phyloP scores from a whole-genome alignment of 2,113 vertebrate species.

The Acanthisitta chloris region DNA sequence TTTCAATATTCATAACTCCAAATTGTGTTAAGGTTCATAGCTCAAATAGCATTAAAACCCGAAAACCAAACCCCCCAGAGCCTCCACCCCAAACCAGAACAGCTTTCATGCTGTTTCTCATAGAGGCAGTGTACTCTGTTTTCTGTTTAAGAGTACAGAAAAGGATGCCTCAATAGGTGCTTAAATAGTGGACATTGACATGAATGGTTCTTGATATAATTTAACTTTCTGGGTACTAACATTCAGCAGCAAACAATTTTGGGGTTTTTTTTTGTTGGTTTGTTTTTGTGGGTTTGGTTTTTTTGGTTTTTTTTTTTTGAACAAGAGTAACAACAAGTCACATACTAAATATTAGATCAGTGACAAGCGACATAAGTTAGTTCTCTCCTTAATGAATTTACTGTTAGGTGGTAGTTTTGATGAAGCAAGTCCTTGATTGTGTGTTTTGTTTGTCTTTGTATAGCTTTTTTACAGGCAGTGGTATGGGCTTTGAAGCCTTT shows the following conservation, averaged over 20 bases:
- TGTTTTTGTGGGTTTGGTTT: accelerated
- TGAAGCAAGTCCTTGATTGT: not conserved
- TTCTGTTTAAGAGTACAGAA: not conserved
- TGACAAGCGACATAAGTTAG: not conserved
- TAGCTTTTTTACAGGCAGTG: conserved; percentile 93
- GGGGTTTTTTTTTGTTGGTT: not conserved
- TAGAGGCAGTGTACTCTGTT: not conserved
- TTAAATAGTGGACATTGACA: not conserved
- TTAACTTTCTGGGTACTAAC: not conserved
- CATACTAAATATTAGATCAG: not conserved
- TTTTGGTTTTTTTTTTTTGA: not conserved
- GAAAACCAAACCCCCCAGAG: accelerated
- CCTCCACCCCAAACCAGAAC: not conserved
- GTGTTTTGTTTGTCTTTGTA: not conserved
- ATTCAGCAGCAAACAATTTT: not conserved
- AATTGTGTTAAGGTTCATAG: not conserved
- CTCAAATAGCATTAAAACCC: not conserved
- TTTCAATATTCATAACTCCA: not conserved
- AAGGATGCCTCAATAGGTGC: not conserved
- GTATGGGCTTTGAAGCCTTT: conserved; percentile 96
- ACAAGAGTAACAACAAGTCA: not conserved
- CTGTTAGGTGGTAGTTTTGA: not conserved
- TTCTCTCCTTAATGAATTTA: not conserved
- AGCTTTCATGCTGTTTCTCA: not conserved
- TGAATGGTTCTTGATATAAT: not conserved